Base-by-base conservation (phyloP, 2,113 vertebrate species). In the Dromiciops gliroides region DNA sequence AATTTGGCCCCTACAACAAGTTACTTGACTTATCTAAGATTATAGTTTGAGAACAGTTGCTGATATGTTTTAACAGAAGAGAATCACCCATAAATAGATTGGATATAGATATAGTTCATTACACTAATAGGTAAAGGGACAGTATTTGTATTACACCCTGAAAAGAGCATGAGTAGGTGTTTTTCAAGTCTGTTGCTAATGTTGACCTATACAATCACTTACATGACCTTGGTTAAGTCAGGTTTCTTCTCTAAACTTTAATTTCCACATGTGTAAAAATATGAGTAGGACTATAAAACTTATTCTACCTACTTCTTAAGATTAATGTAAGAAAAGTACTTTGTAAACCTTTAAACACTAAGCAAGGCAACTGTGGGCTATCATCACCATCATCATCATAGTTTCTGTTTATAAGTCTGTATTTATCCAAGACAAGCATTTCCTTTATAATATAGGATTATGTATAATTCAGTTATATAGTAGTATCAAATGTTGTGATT, bases 401-500 rank as follows among this genome's bases (percentile, higher is more conserved):
- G 9, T 28, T 56, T 16, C 12, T 67, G 2, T 37, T 16, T 14
- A n/a, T n/a, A 67, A 16, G 8, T 56, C 26, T 56, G 26, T 6
- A 67, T 67, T 67, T 67, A 14, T 67, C 31, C 31, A 67, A 3
- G 31, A 37, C 31, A 67, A n/a, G 10, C 12, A 67, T 67, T 67
- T n/a, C 60, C 12, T 37, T 16, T 16, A n/a, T 37, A 67, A 67
- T 4, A 19, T n/a, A 67, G 23, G 9, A 56, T n/a, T 37, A 67
- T 67, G 0, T n/a, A n/a, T 12, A 67, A 67, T 67, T 67, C 11
- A 37, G 31, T 67, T 67, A 16, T n/a, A 10, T 67, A n/a, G 31
- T n/a, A 67, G 31, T 50, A 96, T 50, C 1, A 95, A 89, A 23
- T 23, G 92, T 96, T 91, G 44, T 23, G 25, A 95, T 93, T 48